Percentiles rank a stretch among this genome's conserved stretches.
Evolutionary conservation across 2,797 vertebrate genomes (phyloP).

Genomic region (Enteromius radiatus): DNA sequence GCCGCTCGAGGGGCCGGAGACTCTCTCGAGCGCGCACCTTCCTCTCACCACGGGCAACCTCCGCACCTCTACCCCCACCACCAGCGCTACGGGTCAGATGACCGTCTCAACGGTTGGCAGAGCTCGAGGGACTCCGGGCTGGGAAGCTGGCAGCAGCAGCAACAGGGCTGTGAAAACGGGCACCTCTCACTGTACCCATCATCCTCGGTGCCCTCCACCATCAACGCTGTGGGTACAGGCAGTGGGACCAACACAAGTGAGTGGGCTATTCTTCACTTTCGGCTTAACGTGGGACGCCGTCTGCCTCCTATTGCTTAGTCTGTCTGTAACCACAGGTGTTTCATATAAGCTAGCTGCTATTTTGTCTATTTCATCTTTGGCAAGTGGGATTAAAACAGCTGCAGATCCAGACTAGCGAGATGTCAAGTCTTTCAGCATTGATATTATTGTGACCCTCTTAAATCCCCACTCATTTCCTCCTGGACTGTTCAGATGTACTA

Average conservation of each 20-base stretch:
- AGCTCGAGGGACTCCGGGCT: slow-evolving; percentile 91
- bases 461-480: slow-evolving; percentile 5
- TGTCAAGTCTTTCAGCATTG: not conserved
- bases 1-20: slow-evolving; percentile 77
- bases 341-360: not conserved
- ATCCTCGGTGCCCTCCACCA: slow-evolving; percentile 92
- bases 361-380: not conserved
- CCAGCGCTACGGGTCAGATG: slow-evolving; percentile 96
- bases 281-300: not conserved
- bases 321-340: slow-evolving; percentile 15
- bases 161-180: slow-evolving; percentile 92
- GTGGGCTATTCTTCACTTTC: slow-evolving; percentile 62
- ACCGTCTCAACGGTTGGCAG: slow-evolving; percentile 98
- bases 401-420: not conserved
- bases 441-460: not conserved
- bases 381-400: slow-evolving; percentile 6
- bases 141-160: slow-evolving; percentile 84
- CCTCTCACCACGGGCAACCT: slow-evolving; percentile 81
- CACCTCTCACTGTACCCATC: slow-evolving; percentile 94
- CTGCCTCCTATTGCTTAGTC: slow-evolving; percentile 17
- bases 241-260: slow-evolving; percentile 87
- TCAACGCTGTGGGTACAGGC: slow-evolving; percentile 94
- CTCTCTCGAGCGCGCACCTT: slow-evolving; percentile 88
- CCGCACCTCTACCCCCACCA: slow-evolving; percentile 88
- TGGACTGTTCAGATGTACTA: not conserved